phyloP scores from a whole-genome alignment of 1,140 invertebrate species.

The Oncopodura yosiiana region DNA sequence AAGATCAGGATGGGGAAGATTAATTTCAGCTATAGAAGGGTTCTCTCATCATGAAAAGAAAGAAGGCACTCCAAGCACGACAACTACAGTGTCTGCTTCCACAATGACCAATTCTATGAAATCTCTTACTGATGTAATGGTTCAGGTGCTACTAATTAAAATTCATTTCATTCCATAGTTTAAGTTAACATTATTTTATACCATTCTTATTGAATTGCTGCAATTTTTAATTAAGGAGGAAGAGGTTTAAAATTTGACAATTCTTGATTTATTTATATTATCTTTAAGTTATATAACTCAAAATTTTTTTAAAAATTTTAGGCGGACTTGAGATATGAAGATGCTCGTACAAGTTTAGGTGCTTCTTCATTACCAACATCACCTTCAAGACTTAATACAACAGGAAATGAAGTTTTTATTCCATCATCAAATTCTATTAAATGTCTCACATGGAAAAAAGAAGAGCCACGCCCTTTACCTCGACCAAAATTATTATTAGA shows the following conservation, averaged over 20 bases:
- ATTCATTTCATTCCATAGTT: too few species aligned
- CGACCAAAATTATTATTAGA: too few species aligned
- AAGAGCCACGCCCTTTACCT: constrained; percentile 7
- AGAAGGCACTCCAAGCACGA: not conserved
- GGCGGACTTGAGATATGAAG: constrained; percentile 15
- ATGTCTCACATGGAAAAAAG: constrained; percentile 33
- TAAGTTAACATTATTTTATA: too few species aligned
- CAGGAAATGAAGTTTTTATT: constrained; percentile 22
- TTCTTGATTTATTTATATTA: too few species aligned
- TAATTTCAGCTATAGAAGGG: constrained; percentile 32
- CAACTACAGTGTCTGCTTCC: not conserved
- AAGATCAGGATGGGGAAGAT: constrained; percentile 26
- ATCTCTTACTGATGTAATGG: constrained; percentile 29
- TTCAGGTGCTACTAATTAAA: constrained; percentile 27
- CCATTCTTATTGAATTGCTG: too few species aligned
- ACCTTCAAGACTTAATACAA: constrained; percentile 6
- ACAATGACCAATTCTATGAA: constrained; percentile 7
- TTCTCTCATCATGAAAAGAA: constrained; percentile 6
- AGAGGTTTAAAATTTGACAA: too few species aligned
- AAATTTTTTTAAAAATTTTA: not conserved
- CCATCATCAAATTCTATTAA: constrained; percentile 28
- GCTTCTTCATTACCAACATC: not conserved
- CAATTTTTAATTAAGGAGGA: too few species aligned
- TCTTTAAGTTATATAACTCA: too few species aligned
- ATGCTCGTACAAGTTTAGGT: not conserved